Evolutionary conservation across 1,140 invertebrate species (phyloP), one percentile per base, ranked within the genome.

Genomic region (Drosophila prosaltans): DNA sequence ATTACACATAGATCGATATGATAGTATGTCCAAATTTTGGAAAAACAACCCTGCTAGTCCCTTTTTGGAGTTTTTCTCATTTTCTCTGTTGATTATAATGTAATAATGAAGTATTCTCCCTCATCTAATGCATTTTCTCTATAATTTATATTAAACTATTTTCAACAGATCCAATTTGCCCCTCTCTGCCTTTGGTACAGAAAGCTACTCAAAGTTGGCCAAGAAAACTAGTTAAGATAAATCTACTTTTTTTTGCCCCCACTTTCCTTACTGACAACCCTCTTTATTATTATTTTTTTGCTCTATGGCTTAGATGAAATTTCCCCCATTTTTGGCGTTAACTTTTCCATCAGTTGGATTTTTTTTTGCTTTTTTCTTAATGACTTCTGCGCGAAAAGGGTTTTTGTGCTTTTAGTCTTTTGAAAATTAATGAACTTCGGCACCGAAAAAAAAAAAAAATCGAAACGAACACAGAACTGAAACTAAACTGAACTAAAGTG

Each of bases 341-440:
- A 59, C 32, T 32, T 39, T 59, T 59, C 57, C 57, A 36, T 59
- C 57, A 59, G 32, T 21, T 58, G 16, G 55, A 40, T 5, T 60
- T 55, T 28, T 65, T 21, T 16, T 16, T 10, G 1, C 21, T 8
- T 24, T 9, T 24, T 10, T 11, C 28, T 63, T 70, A 62, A 62
- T 43, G 57, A 59, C 32, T 59, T 59, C 30, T 57, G 21, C 45
- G 57, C 57, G 32, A 36, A 30, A 36, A 59, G 32, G 32, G 36
- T 59, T 40, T 59, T 59, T n/a, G 7, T 58, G 30, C 30, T 58
- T 39, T 36, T 24, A 36, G 55, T 32, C 55, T 36, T 36, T 58
- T 39, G 57, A 16, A 59, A 72, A 65, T 72, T 30, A 67, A 72
- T 64, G 30, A 62, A 43, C 60, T 62, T 21, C 16, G 8, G 24